Evolutionary conservation across 2,797 vertebrate species (phyloP).

Genomic region (Melanotaenia maccullochi): DNA sequence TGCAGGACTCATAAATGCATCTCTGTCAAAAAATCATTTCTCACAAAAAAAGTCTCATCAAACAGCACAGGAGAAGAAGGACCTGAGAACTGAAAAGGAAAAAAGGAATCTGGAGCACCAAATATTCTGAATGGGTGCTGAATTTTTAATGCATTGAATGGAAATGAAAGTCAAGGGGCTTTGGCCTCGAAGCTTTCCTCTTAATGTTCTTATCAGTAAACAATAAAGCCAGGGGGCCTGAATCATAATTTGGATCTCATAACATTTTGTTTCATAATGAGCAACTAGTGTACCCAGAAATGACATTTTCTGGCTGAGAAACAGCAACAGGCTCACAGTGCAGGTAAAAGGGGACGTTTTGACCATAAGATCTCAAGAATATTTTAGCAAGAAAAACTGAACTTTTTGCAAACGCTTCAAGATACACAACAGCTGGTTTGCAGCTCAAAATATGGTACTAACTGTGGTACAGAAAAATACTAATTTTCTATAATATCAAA

Average conservation of each 20-base stretch:
- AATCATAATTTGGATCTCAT: neutral
- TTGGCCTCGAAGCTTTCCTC: conserved; percentile 15
- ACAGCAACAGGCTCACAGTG: too few relatives aligned
- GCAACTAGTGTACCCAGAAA: neutral
- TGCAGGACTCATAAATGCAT: conserved; percentile 24
- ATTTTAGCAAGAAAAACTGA: too few relatives aligned
- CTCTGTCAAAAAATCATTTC: conserved; percentile 43
- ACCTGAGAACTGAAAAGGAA: conserved; percentile 17
- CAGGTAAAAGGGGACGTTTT: neutral
- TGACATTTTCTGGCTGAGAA: conserved; percentile 1
- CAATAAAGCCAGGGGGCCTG: conserved; percentile 2
- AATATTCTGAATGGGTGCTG: conserved; percentile 34
- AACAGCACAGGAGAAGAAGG: conserved; percentile 11
- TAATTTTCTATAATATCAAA: neutral
- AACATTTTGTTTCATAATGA: neutral
- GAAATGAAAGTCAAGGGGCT: conserved; percentile 21
- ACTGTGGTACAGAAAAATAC: too few relatives aligned
- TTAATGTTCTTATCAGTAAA: conserved; percentile 32
- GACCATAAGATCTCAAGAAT: neutral
- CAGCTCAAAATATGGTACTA: too few relatives aligned
- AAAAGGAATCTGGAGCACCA: conserved; percentile 22
- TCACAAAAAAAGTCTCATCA: conserved; percentile 40
- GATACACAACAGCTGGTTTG: neutral
- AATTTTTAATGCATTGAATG: conserved; percentile 62
- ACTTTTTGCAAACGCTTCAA: neutral